These are phyloP conservation scores for Dryococelus australis DNA, from an alignment of 2,888 invertebrate species.

Conservation along the genomic window DNA sequence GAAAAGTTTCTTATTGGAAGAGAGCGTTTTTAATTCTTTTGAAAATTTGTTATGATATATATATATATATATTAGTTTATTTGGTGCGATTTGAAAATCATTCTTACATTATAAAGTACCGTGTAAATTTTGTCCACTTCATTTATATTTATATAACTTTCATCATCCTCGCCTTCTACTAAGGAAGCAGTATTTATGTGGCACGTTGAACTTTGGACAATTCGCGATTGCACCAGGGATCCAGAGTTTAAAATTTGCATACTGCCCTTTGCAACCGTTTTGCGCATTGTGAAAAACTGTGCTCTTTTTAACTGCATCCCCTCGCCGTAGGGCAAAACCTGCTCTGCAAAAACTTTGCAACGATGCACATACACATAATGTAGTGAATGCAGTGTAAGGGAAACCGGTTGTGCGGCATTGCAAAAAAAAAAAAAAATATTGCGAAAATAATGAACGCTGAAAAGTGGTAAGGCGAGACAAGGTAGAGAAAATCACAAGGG, in stretches of 20 bases:
- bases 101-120: too few species aligned
- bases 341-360: conserved; percentile 16
- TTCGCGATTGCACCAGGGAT: too few species aligned
- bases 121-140: too few species aligned
- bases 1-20: too few species aligned
- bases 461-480: background rate
- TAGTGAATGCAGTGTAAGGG: background rate
- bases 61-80: too few species aligned
- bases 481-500: background rate
- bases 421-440: conserved; percentile 6
- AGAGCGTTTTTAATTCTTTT: too few species aligned
- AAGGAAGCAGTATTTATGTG: too few species aligned
- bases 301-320: background rate
- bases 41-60: too few species aligned
- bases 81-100: too few species aligned
- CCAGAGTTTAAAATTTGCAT: background rate
- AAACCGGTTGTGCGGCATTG: background rate
- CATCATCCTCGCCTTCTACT: too few species aligned
- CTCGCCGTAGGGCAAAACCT: background rate
- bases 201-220: too few species aligned
- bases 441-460: background rate
- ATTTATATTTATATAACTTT: too few species aligned
- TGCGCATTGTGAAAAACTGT: background rate
- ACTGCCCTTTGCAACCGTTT: background rate
- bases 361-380: conserved; percentile 16